phyloP scores from a whole-genome alignment of 2,888 invertebrate genomes.

The Criorhina ranunculi region DNA sequence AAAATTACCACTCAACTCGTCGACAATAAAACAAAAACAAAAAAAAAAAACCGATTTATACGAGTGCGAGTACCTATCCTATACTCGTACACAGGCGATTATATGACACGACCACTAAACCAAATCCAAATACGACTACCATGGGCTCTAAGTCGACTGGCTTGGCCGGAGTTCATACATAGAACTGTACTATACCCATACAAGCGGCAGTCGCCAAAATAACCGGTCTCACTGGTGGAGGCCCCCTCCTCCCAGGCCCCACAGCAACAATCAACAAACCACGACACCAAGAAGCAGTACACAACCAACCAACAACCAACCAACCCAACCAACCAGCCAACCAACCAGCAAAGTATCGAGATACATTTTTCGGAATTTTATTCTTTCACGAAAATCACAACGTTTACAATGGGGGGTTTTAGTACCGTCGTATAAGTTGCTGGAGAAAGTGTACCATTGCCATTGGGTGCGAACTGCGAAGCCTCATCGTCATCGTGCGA shows the following conservation, averaged over 20 bases:
- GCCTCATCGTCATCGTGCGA: slow-evolving; percentile 12
- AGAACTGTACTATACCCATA: slow-evolving; percentile 13
- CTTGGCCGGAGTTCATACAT: slow-evolving; percentile 5
- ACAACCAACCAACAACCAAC: slow-evolving; percentile 39
- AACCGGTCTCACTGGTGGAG: slow-evolving; percentile 39
- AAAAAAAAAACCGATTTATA: slow-evolving; percentile 48
- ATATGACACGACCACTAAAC: slow-evolving; percentile 53
- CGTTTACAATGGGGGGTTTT: slow-evolving; percentile 73
- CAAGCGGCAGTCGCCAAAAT: slow-evolving; percentile 22
- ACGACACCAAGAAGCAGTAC: slow-evolving; percentile 34
- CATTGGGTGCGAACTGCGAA: slow-evolving; percentile 49
- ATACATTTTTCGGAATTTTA: slow-evolving; percentile 63
- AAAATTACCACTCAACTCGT: slow-evolving; percentile 59
- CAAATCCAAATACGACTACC: slow-evolving; percentile 38
- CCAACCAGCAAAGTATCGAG: slow-evolving; percentile 58
- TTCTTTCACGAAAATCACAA: slow-evolving; percentile 72
- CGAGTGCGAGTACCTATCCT: background rate
- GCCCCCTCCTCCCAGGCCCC: slow-evolving; percentile 10
- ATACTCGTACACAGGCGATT: slow-evolving; percentile 24
- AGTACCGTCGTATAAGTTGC: slow-evolving; percentile 76
- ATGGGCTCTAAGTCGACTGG: slow-evolving; percentile 39
- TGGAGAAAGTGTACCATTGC: slow-evolving; percentile 71
- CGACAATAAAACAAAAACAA: slow-evolving; percentile 61
- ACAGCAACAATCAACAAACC: slow-evolving; percentile 60
- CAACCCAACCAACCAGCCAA: slow-evolving; percentile 31